These are phyloP conservation scores for Molossus alvarezi DNA, from an alignment of 2,797 vertebrate genomes.

Conservation along the genomic window DNA sequence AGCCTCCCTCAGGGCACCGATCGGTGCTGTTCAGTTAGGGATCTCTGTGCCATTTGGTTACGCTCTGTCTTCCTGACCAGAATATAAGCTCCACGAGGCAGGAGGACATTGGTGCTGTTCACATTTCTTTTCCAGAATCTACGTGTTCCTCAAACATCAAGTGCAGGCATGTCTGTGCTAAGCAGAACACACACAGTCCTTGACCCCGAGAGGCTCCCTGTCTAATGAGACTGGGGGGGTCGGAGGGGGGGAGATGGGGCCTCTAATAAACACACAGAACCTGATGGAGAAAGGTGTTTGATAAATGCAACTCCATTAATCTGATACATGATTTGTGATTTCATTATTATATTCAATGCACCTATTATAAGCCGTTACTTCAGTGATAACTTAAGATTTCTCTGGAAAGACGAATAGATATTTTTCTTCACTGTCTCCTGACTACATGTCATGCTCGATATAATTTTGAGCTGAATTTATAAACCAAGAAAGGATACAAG, in stretches of 20 bases:
- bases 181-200: not conserved
- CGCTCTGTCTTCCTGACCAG: not conserved
- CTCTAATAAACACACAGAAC: not conserved
- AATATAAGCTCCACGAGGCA: not conserved
- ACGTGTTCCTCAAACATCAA: not conserved
- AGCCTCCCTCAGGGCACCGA: not conserved
- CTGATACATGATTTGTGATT: not conserved
- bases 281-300: not conserved
- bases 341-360: not conserved
- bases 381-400: not conserved
- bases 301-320: not conserved
- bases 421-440: not conserved
- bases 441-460: not conserved
- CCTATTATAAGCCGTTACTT: not conserved
- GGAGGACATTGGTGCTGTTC: not conserved
- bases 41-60: not conserved
- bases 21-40: not conserved
- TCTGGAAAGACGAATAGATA: not conserved
- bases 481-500: not conserved
- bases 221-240: not conserved
- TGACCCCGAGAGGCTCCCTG: not conserved
- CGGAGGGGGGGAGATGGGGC: fast-evolving
- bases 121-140: not conserved
- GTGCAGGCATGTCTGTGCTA: fast-evolving
- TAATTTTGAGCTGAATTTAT: not conserved